Evolutionary conservation across 2,888 invertebrate genomes (phyloP).

Genomic region (Euzetes globulus): DNA sequence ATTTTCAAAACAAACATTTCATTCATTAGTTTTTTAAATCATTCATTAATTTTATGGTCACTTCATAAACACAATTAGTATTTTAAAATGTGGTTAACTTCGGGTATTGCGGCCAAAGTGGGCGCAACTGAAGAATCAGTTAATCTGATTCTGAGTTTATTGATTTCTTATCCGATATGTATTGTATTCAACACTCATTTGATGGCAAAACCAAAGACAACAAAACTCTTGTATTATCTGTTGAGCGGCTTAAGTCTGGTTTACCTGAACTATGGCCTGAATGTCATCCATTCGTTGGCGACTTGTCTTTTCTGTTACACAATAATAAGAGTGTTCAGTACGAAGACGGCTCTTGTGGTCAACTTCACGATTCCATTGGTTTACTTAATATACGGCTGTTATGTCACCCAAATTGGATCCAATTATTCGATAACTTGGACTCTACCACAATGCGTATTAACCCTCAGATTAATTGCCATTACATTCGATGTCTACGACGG

Average conservation of each 20-base stretch:
- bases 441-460: constrained; percentile 91
- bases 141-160: neutral
- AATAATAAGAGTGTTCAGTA: neutral
- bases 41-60: too few relatives aligned
- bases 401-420: constrained; percentile 64
- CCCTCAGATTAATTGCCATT: constrained; percentile 76
- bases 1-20: too few relatives aligned
- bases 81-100: neutral
- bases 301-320: constrained; percentile 28
- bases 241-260: constrained; percentile 64
- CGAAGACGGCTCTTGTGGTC: neutral
- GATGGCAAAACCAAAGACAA: constrained; percentile 52
- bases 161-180: constrained; percentile 58
- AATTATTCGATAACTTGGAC: constrained; percentile 95
- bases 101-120: neutral
- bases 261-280: constrained; percentile 70
- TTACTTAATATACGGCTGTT: constrained; percentile 60
- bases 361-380: constrained; percentile 44
- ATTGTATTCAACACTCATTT: constrained; percentile 57
- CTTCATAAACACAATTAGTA: too few relatives aligned
- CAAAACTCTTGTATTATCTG: constrained; percentile 68
- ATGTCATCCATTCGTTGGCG: constrained; percentile 19
- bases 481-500: constrained; percentile 75
- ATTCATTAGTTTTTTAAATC: too few relatives aligned
- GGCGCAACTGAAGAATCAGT: neutral